Percentiles rank a stretch among this genome's conserved stretches.
Evolutionary conservation across 2,797 vertebrate genomes (phyloP).

Genomic region (Malacoctenus gilli): DNA sequence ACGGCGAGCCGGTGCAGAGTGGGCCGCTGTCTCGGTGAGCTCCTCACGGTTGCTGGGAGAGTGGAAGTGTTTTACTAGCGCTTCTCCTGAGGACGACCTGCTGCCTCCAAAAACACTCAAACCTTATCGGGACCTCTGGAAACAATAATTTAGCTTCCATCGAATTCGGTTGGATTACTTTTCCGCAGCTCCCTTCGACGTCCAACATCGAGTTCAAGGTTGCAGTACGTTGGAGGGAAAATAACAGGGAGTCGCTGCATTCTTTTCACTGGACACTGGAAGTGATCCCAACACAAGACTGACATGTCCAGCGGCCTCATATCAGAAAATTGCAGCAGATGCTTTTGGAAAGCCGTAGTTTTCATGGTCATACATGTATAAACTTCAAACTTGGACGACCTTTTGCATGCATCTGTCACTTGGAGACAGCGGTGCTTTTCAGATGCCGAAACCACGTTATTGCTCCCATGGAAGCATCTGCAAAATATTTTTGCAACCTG

Average conservation of each 20-base stretch:
- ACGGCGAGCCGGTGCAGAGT: slow-evolving; percentile 35
- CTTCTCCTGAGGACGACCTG: slow-evolving; percentile 36
- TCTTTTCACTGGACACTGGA: slow-evolving; percentile 6
- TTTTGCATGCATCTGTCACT: too few relatives aligned
- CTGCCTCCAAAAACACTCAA: slow-evolving; percentile 13
- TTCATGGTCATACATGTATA: too few relatives aligned
- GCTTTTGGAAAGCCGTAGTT: too few relatives aligned
- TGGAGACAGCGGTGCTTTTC: too few relatives aligned
- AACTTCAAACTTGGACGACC: too few relatives aligned
- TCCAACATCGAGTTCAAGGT: slow-evolving; percentile 23
- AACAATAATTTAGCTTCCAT: slow-evolving; percentile 21
- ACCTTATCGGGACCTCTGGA: slow-evolving; percentile 40
- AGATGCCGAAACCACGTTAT: too few relatives aligned
- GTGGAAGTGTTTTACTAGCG: slow-evolving; percentile 53
- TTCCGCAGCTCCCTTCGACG: slow-evolving; percentile 2
- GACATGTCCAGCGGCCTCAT: background rate
- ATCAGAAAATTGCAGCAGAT: too few relatives aligned
- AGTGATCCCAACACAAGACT: background rate
- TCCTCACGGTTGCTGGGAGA: slow-evolving; percentile 56
- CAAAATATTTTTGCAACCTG: too few relatives aligned
- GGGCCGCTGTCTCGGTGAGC: slow-evolving; percentile 35
- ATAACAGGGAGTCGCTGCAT: slow-evolving; percentile 9
- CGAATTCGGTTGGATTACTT: too few relatives aligned
- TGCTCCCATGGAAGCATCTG: too few relatives aligned
- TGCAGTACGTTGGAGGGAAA: slow-evolving; percentile 5